Percentiles rank a stretch among this genome's conserved stretches.
Evolutionary conservation across 2,797 vertebrate genomes (phyloP).

Genomic region (Protosalanx chinensis): DNA sequence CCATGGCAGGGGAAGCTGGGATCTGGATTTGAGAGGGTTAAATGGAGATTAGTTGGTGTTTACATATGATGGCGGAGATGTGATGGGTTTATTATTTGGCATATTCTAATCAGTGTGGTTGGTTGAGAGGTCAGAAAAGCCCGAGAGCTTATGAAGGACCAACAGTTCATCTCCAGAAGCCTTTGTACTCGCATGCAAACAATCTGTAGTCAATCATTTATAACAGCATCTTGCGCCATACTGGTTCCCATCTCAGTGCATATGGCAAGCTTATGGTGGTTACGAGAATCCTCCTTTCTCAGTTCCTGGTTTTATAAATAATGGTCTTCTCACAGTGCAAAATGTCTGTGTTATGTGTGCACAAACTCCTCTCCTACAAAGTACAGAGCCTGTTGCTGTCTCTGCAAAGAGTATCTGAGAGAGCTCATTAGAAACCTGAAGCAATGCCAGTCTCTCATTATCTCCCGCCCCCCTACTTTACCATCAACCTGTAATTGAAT

Average conservation of each 20-base stretch:
- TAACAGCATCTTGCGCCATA: neutral
- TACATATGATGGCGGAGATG: no score
- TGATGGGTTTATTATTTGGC: no score
- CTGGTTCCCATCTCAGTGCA: neutral
- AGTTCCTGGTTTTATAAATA: neutral
- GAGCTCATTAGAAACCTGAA: neutral
- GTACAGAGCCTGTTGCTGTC: neutral
- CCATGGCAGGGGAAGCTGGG: no score
- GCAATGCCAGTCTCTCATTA: conserved; percentile 9
- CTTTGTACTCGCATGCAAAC: neutral
- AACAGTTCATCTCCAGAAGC: neutral
- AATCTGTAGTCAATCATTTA: neutral
- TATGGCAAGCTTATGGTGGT: neutral
- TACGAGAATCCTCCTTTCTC: neutral
- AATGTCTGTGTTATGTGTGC: neutral
- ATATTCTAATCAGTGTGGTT: no score
- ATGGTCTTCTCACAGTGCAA: neutral
- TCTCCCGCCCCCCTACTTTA: neutral
- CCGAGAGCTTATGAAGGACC: neutral
- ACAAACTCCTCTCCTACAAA: neutral
- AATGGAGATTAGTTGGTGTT: no score
- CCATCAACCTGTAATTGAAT: conserved; percentile 3
- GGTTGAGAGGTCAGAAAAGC: neutral
- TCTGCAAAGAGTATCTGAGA: neutral
- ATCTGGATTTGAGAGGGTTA: conserved; percentile 1